Base-by-base conservation (phyloP, 2,113 vertebrate species). In the Diglossa brunneiventris region DNA sequence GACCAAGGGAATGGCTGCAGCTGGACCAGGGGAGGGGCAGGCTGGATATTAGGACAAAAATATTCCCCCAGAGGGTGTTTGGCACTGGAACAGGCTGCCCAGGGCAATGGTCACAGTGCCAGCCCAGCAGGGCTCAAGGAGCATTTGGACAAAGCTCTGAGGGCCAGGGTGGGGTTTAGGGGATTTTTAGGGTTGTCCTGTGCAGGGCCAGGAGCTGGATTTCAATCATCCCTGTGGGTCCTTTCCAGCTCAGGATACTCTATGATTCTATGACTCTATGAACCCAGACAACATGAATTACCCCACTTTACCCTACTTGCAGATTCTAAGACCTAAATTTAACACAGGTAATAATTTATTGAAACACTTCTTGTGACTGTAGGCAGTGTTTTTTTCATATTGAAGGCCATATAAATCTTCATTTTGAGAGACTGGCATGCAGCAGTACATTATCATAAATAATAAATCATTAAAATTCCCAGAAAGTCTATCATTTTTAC, bases 381-480 rank as follows among this genome's bases (percentile, higher is more conserved):
- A 89, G 82, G 31, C 89, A 63, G 76, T 73, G 31, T 50, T 95
- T 87, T 87, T 55, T 92, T 87, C 66, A 85, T 62, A 27, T 55
- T 85, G 92, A 96, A 85, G 82, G 58, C 58, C 58, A 1, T 30
- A 79, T 91, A 79, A 74, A 42, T 95, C 83, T 95, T 93, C 74
- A 84, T 94, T 96, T 91, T 95, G 92, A 96, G 73, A 86, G 79
- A 83, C 61, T 80, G 91, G 69, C 31, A 46, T n/a, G 19, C 72
- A 79, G 66, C 66, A 73, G 52, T 67, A 83, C 33, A 62, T 82
- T 95, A 69, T 70, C 88, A 87, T 72, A 80, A 94, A 89, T 89
- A 93, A 92, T 79, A 90, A 97, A 93, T 80, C 24, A 21, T 87
- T 83, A 27, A 82, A 83, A 90, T 77, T 59, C 24, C 3, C 2